Base-by-base conservation (phyloP, 1,140 invertebrate genomes). In the Procambarus clarkii region DNA sequence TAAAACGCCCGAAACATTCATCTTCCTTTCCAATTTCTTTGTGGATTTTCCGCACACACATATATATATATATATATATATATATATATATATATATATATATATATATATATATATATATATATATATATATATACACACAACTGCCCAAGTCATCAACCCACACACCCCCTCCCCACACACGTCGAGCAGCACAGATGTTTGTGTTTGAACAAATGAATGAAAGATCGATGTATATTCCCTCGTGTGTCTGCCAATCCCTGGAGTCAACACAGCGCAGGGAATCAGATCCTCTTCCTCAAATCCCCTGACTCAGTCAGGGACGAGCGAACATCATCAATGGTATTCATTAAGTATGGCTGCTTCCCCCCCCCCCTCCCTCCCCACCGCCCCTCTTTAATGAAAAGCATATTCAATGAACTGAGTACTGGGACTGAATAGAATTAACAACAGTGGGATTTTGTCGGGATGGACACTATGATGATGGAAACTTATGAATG, bases 201-300 rank as follows among this genome's bases (percentile, higher is more conserved):
- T 74, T 74, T 34, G 69, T 74, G n/a, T 74, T 74, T 74, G 69
- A 74, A 74, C 69, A 74, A 74, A 21, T 34, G 69, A 74, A 3
- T 34, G 69, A 34, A 34, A 34, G 34, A 69, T 69, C 64, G 64
- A 69, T 34, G 50, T 74, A n/a, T 74, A 74, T 74, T 74, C 69
- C 69, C 69, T 34, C 0, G n/a, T 34, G 69, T 74, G 7, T 8
- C 69, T 74, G n/a, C 69, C 69, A 74, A 34, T 24, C 69, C 21
- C 69, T 5, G 69, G 69, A 74, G 69, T 74, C 69, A 74, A 74
- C 24, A 74, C 7, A 5, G 24, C n/a, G 69, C 24, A 8, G 24
- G n/a, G 69, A 13, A 69, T 69, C 21, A 18, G 64, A n/a, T 69
- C 64, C 15, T 34, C 69, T 15, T 34, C 69, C 5, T 24, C n/a